A percentile compares a stretch with the other conserved stretches of the same genome.
Conservation (phyloP, 2,113 vertebrate genomes). For the Vidua macroura region DNA sequence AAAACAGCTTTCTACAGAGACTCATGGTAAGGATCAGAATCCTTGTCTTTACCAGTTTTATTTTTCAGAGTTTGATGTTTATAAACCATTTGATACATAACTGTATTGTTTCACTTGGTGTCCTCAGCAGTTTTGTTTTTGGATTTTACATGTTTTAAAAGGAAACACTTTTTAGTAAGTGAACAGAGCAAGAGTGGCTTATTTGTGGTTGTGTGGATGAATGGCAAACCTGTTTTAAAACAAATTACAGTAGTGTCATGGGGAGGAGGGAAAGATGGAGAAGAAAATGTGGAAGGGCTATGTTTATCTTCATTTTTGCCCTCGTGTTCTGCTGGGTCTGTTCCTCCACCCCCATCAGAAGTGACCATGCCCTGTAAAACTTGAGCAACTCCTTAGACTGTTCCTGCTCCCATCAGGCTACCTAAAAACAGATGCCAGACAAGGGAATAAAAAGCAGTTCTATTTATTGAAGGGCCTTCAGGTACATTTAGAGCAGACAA, state of each 20-base stretch:
- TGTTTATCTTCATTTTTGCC: not conserved
- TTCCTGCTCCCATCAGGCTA: not conserved
- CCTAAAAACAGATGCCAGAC: too few relatives aligned
- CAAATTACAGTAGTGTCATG: not conserved
- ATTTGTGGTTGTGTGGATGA: not conserved
- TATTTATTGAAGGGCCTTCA: not conserved
- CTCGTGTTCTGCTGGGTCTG: not conserved
- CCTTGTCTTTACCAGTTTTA: not conserved
- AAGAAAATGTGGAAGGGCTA: not conserved
- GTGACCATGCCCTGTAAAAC: not conserved
- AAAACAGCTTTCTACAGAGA: not conserved
- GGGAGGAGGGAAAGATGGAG: not conserved
- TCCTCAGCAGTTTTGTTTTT: not conserved
- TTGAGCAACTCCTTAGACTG: accelerated
- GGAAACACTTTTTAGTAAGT: not conserved
- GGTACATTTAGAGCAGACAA: accelerated
- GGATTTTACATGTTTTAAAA: not conserved
- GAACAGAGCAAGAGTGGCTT: not conserved
- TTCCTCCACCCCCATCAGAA: not conserved
- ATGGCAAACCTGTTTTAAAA: not conserved
- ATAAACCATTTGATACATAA: not conserved
- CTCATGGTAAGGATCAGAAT: not conserved
- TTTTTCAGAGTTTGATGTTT: not conserved
- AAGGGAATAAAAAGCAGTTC: not conserved
- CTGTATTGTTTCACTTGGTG: not conserved